A percentile compares a stretch with the other conserved stretches of the same genome.
phyloP scores from a whole-genome alignment of 2,888 invertebrate genomes.

The Campopleginae sp. region DNA sequence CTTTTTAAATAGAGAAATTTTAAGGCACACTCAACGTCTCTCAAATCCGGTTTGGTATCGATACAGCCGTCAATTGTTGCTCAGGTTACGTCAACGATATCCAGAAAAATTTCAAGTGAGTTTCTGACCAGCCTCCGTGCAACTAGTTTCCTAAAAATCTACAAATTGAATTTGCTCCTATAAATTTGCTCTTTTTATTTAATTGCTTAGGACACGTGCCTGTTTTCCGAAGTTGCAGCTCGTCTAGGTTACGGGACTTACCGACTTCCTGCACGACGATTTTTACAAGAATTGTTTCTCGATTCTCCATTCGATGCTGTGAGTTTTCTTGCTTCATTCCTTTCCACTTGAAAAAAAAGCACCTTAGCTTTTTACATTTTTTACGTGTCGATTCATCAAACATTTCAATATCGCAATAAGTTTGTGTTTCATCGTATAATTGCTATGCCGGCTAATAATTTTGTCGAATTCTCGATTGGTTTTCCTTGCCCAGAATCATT shows the following conservation, averaged over 20 bases:
- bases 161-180: not conserved
- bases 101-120: conserved; percentile 88
- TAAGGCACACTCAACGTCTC: conserved; percentile 90
- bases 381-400: not conserved
- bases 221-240: conserved; percentile 96
- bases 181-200: not conserved
- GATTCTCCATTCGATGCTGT: conserved; percentile 91
- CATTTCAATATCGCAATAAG: no score
- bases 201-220: conserved; percentile 90
- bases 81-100: conserved; percentile 90
- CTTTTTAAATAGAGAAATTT: conserved; percentile 84
- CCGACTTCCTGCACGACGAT: conserved; percentile 92
- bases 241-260: conserved; percentile 92
- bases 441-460: no score
- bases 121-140: not conserved
- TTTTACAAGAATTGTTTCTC: conserved; percentile 96
- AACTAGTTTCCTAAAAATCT: not conserved
- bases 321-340: conserved; percentile 67
- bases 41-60: conserved; percentile 92
- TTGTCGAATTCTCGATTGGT: no score
- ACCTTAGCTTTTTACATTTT: not conserved
- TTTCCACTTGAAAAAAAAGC: not conserved
- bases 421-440: no score
- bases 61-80: conserved; percentile 92
- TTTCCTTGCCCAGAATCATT: no score